Conservation (phyloP, 23 tunicate species). For the Trididemnum clinides region DNA sequence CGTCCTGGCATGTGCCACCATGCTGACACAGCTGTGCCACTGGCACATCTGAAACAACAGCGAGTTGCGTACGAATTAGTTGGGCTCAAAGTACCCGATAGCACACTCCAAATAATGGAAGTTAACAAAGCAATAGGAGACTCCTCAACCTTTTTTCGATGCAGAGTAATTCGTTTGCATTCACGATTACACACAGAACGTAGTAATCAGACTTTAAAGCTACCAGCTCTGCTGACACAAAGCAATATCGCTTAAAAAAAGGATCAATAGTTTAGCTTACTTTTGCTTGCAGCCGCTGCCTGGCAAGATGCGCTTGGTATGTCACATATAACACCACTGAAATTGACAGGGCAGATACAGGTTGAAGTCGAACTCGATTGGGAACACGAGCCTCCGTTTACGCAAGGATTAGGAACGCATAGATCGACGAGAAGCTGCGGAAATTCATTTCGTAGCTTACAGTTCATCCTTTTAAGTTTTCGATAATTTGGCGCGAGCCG, state of each 20-base stretch:
- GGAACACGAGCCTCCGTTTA: conserved; percentile 70
- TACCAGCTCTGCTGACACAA: too few species aligned
- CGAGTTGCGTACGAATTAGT: too few species aligned
- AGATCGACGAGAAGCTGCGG: conserved; percentile 50
- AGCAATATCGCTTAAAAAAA: neutral
- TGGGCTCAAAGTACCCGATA: too few species aligned
- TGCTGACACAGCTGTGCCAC: conserved; percentile 44
- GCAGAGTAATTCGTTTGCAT: too few species aligned
- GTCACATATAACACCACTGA: conserved; percentile 65
- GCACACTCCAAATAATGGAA: too few species aligned
- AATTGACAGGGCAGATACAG: conserved; percentile 54
- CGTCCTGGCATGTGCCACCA: conserved; percentile 68
- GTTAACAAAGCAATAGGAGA: too few species aligned
- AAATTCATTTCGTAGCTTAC: neutral
- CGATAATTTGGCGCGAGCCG: neutral
- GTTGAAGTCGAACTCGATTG: conserved; percentile 58
- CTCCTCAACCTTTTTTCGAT: too few species aligned
- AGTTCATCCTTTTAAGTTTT: neutral
- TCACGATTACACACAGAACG: too few species aligned
- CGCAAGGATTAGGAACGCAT: conserved; percentile 59
- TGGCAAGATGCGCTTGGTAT: conserved; percentile 60
- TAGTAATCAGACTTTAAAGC: too few species aligned
- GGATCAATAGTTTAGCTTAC: too few species aligned
- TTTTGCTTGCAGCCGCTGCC: conserved; percentile 56
- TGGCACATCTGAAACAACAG: conserved; percentile 50